phyloP scores from a whole-genome alignment of 2,888 invertebrate genomes.

The Microctonus brassicae region DNA sequence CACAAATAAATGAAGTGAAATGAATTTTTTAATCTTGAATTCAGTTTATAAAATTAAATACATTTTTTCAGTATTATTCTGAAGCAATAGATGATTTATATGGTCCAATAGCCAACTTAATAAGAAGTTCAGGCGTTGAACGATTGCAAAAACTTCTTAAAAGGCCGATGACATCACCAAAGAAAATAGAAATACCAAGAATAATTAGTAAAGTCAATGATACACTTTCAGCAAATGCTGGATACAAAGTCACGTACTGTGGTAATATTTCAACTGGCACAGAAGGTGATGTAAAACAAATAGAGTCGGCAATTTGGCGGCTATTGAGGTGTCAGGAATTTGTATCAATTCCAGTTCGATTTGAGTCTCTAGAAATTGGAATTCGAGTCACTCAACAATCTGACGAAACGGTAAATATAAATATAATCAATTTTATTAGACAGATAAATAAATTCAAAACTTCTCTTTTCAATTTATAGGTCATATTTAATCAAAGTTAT shows the following conservation, averaged over 20 bases:
- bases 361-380: slow-evolving; percentile 73
- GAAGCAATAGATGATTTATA: slow-evolving; percentile 67
- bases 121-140: slow-evolving; percentile 60
- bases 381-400: slow-evolving; percentile 68
- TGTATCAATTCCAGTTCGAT: slow-evolving; percentile 64
- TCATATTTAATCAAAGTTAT: slow-evolving; percentile 73
- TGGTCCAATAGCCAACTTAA: slow-evolving; percentile 69
- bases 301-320: slow-evolving; percentile 70
- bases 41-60: slow-evolving; percentile 1
- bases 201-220: slow-evolving; percentile 26
- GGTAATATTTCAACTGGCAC: slow-evolving; percentile 70
- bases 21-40: neutral
- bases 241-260: slow-evolving; percentile 70
- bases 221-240: slow-evolving; percentile 55
- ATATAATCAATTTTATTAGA: neutral
- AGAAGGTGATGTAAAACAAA: slow-evolving; percentile 72
- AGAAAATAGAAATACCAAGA: slow-evolving; percentile 21
- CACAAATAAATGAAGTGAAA: neutral
- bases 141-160: slow-evolving; percentile 52
- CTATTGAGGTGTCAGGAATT: slow-evolving; percentile 56
- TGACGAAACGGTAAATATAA: slow-evolving; percentile 64
- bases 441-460: neutral
- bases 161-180: slow-evolving; percentile 41
- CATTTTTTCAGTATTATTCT: slow-evolving; percentile 59
- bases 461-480: slow-evolving; percentile 57